Conservation (phyloP, 2,113 vertebrate species). For the Glaucidium brasilianum region DNA sequence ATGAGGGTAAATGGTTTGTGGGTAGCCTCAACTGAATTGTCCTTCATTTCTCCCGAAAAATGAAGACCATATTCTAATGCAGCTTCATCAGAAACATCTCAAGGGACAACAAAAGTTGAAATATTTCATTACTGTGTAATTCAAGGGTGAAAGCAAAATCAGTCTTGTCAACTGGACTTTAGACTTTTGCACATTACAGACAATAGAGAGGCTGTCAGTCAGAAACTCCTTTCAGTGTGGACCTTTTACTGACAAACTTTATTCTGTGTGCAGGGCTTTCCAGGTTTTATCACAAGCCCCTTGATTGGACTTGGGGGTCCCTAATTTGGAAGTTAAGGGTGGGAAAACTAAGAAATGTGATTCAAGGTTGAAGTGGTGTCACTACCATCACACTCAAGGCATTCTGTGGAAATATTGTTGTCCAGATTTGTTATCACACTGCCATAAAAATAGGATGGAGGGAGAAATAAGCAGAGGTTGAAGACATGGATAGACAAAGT, state of each 20-base stretch:
- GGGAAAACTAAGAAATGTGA: background rate
- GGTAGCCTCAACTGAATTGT: background rate
- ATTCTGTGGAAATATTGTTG: background rate
- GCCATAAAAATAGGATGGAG: background rate
- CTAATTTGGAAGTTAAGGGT: background rate
- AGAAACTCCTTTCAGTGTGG: background rate
- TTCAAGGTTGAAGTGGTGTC: background rate
- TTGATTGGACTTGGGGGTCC: background rate
- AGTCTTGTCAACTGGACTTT: background rate
- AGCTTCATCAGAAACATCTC: background rate
- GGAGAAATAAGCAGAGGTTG: background rate
- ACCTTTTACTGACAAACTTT: background rate
- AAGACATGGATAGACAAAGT: background rate
- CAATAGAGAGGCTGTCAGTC: background rate
- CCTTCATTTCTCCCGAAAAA: background rate
- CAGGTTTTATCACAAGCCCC: background rate
- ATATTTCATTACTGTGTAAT: background rate
- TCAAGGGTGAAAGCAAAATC: background rate
- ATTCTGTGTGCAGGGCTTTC: background rate
- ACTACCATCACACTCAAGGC: background rate
- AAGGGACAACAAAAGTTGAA: background rate
- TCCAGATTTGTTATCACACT: background rate
- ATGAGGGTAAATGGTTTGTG: background rate
- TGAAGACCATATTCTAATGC: background rate
- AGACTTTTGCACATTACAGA: background rate